These are phyloP conservation scores for Drymodes brunneopygia DNA, from an alignment of 2,113 vertebrate genomes.

Conservation along the genomic window DNA sequence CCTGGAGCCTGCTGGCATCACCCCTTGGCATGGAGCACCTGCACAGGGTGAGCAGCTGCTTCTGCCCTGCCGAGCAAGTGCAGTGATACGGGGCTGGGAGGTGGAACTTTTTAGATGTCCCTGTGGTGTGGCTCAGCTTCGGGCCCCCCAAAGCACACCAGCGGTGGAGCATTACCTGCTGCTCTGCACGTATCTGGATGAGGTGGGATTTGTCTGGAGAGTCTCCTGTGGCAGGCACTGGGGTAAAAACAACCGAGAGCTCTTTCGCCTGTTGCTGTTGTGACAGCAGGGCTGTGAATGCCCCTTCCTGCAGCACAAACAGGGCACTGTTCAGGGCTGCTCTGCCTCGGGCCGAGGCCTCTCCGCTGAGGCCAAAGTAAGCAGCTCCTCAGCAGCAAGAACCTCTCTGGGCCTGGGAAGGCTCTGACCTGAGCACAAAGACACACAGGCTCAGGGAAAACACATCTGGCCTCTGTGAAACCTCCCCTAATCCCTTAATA, in stretches of 20 bases:
- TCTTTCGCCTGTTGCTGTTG: background rate
- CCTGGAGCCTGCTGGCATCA: background rate
- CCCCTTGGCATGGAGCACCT: background rate
- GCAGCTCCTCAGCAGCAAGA: background rate
- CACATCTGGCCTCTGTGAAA: background rate
- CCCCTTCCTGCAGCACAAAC: background rate
- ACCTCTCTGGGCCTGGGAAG: background rate
- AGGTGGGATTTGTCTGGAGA: background rate
- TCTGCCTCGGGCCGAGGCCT: background rate
- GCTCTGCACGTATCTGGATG: background rate
- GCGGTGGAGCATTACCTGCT: background rate
- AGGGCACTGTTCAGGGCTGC: background rate
- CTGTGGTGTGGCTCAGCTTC: background rate
- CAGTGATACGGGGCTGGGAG: background rate
- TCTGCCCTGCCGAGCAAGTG: background rate
- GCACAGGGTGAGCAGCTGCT: background rate
- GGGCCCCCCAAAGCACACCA: background rate
- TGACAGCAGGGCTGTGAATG: background rate
- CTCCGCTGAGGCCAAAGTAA: background rate
- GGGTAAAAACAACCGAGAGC: background rate
- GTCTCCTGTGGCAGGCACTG: background rate
- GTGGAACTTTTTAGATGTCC: background rate
- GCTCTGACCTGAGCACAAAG: background rate
- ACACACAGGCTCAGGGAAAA: background rate
- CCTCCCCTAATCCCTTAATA: accelerated